phyloP scores from a whole-genome alignment of 2,888 invertebrate genomes.

The Coelinius sp. region DNA sequence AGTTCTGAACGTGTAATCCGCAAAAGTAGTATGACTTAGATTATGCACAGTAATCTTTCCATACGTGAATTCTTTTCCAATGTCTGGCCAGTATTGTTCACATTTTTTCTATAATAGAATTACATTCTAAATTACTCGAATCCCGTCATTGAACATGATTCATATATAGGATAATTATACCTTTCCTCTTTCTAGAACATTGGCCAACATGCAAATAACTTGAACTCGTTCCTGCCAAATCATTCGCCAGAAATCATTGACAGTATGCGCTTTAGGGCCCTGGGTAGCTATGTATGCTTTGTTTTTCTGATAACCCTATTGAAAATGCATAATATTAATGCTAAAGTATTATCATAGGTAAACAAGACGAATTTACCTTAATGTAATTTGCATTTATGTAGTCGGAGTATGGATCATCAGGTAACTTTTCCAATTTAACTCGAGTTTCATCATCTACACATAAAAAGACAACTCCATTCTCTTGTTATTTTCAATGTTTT shows the following conservation, averaged over 20 bases:
- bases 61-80: slow-evolving; percentile 65
- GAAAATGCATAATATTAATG: background rate
- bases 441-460: slow-evolving; percentile 72
- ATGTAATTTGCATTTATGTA: slow-evolving; percentile 74
- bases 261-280: slow-evolving; percentile 66
- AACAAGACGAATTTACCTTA: slow-evolving; percentile 60
- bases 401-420: slow-evolving; percentile 69
- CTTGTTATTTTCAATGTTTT: background rate
- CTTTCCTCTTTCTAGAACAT: slow-evolving; percentile 71
- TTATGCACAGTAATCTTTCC: slow-evolving; percentile 64
- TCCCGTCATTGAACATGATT: slow-evolving; percentile 26
- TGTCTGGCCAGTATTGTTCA: slow-evolving; percentile 73
- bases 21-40: slow-evolving; percentile 60
- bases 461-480: background rate
- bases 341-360: background rate
- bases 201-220: slow-evolving; percentile 73
- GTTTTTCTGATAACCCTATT: slow-evolving; percentile 52
- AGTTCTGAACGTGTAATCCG: slow-evolving; percentile 66
- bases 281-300: slow-evolving; percentile 67
- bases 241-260: slow-evolving; percentile 71
- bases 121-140: background rate
- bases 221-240: slow-evolving; percentile 72
- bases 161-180: slow-evolving; percentile 51
- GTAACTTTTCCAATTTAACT: slow-evolving; percentile 68
- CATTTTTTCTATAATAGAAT: slow-evolving; percentile 68